Evolutionary conservation across 2,888 invertebrate species (phyloP).

Genomic region (Plutella xylostella): DNA sequence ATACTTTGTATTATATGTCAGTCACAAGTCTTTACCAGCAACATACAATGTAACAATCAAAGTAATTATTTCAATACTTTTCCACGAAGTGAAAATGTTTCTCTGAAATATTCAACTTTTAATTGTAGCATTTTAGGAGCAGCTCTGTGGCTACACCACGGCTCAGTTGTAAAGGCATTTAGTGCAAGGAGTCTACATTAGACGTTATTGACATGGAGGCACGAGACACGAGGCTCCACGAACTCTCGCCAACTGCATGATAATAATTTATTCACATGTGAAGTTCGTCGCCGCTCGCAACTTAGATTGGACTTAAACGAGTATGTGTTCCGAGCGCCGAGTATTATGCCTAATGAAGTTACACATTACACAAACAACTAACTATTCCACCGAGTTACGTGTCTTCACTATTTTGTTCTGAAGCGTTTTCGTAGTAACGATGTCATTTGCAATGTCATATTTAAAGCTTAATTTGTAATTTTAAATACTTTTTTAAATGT

Average conservation of each 20-base stretch:
- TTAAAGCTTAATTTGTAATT: too few relatives aligned
- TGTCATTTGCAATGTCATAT: too few relatives aligned
- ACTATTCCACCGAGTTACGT: too few relatives aligned
- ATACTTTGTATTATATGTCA: too few relatives aligned
- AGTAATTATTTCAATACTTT: too few relatives aligned
- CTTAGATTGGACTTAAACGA: conserved; percentile 70
- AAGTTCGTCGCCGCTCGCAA: conserved; percentile 52
- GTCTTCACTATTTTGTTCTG: too few relatives aligned
- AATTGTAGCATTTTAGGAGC: neutral
- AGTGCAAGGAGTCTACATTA: conserved; percentile 24
- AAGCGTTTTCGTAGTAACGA: too few relatives aligned
- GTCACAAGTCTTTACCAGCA: too few relatives aligned
- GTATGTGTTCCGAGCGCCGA: conserved; percentile 49
- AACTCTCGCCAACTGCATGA: conserved; percentile 45
- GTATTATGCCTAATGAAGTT: conserved; percentile 67
- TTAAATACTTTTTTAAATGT: too few relatives aligned
- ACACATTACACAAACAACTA: conserved; percentile 30
- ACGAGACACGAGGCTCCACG: conserved; percentile 29
- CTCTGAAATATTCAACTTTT: too few relatives aligned
- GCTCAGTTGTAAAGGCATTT: conserved; percentile 23
- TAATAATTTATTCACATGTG: conserved; percentile 68
- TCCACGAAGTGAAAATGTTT: too few relatives aligned
- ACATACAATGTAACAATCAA: too few relatives aligned
- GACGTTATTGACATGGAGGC: conserved; percentile 23
- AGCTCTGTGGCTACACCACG: conserved; percentile 1